phyloP scores from a whole-genome alignment of 2,888 invertebrate species.

The Branchinecta sandiegonensis region DNA sequence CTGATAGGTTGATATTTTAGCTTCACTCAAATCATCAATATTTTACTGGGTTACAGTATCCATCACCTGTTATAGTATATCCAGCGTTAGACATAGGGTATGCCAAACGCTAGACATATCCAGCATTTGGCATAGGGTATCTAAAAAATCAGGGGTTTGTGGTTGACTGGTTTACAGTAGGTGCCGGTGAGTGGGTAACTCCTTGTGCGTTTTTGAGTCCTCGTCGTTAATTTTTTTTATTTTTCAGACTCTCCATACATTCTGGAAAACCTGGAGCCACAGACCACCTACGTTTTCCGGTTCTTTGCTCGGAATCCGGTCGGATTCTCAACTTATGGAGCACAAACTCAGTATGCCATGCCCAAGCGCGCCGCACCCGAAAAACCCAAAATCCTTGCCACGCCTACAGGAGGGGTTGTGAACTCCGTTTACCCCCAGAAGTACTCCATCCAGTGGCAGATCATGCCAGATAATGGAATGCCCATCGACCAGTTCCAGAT shows the following conservation, averaged over 20 bases:
- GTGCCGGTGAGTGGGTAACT: neutral
- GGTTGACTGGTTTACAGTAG: neutral
- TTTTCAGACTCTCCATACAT: conserved; percentile 55
- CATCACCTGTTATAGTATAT: no score
- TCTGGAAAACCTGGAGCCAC: conserved; percentile 60
- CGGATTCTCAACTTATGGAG: conserved; percentile 59
- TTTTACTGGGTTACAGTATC: no score
- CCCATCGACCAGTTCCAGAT: conserved; percentile 68
- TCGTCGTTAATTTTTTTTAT: conserved; percentile 23
- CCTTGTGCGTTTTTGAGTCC: conserved; percentile 12
- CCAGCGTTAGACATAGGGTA: no score
- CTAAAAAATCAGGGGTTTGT: no score
- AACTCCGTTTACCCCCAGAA: conserved; percentile 55
- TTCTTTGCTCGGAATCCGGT: conserved; percentile 74
- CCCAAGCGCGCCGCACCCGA: conserved; percentile 61
- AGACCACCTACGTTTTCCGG: conserved; percentile 60
- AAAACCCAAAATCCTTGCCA: conserved; percentile 45
- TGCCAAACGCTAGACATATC: no score
- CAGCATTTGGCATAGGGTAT: no score
- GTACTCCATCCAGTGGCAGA: conserved; percentile 67
- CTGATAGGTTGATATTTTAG: no score
- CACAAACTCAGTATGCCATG: conserved; percentile 50
- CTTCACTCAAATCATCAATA: no score
- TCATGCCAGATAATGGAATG: conserved; percentile 77
- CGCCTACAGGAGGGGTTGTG: conserved; percentile 39